These are phyloP conservation scores for Euwallacea fornicatus DNA, from an alignment of 1,140 invertebrate species.

Conservation along the genomic window DNA sequence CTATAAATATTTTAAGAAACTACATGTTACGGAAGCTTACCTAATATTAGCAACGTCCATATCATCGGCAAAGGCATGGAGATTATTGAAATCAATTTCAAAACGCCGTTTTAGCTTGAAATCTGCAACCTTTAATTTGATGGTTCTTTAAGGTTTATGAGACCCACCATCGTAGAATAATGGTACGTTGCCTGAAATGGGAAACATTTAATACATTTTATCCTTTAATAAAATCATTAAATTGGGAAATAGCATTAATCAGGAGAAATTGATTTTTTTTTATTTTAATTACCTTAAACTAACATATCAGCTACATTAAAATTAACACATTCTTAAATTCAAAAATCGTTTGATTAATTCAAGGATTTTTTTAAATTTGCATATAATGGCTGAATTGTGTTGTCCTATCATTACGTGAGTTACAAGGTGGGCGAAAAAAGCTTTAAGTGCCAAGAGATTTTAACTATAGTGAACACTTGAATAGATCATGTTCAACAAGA, in stretches of 20 bases:
- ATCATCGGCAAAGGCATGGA: slow-evolving; percentile 26
- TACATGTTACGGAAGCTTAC: slow-evolving; percentile 24
- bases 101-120: slow-evolving; percentile 36
- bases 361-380: no score
- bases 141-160: slow-evolving; percentile 19
- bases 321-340: no score
- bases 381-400: no score
- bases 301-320: no score
- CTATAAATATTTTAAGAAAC: neutral
- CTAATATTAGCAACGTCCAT: slow-evolving; percentile 34
- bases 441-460: no score
- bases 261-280: no score
- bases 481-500: no score
- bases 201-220: neutral
- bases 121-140: slow-evolving; percentile 33
- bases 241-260: neutral
- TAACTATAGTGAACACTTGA: no score
- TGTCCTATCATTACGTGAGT: no score
- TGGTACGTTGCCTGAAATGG: slow-evolving; percentile 32
- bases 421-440: no score
- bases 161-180: slow-evolving; percentile 18
- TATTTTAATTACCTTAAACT: no score
- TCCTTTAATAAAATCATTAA: neutral
- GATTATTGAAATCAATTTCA: slow-evolving; percentile 31
- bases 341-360: no score